Evolutionary conservation across 2,888 invertebrate species (phyloP), one percentile per base, ranked within the genome.

Genomic region (Lamellibrachia satsuma): DNA sequence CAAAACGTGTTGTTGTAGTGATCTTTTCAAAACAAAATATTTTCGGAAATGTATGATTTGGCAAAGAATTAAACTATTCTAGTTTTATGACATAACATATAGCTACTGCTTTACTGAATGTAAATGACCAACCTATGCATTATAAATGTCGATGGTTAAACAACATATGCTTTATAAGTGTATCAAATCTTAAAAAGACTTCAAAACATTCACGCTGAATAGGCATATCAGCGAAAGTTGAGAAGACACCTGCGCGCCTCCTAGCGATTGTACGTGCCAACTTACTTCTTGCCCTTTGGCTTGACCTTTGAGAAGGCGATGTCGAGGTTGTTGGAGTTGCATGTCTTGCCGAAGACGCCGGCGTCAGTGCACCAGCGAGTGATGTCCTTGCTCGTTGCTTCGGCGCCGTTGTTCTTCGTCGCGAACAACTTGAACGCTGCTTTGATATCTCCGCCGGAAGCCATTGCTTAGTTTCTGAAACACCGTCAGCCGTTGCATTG

Each of bases 281-380:
- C 93, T 92, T 39, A 93, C 93, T 60, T 93, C 51, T 91, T 92
- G 22, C 93, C 92, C 90, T 94, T 94, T 11, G 93, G 90, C 92
- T 94, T 94, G 90, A 92, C 93, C 90, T 93, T 93, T 7, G 94
- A 90, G 92, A 94, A 94, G 15, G 93, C 90, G 90, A 94, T 94
- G 91, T 94, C 94, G 39, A 94, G 91, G 92, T 93, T 93, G 92
- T 94, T 94, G 22, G 94, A 94, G 60, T 92, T 93, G 93, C 93
- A 94, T 11, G 52, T 92, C 91, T 93, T 94, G 52, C 94, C 93
- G 90, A 94, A 52, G 90, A 93, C 92, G 52, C 92, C 93, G 27
- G 94, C 94, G 55, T 94, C 93, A 11, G 93, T 94, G 91, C 93
- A 93, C 93, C 94, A 93, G 60, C 92, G 92, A 7, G 94, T 94